These are phyloP conservation scores for Agapetus fuscipes DNA, from an alignment of 2,888 invertebrate genomes.

Conservation along the genomic window DNA sequence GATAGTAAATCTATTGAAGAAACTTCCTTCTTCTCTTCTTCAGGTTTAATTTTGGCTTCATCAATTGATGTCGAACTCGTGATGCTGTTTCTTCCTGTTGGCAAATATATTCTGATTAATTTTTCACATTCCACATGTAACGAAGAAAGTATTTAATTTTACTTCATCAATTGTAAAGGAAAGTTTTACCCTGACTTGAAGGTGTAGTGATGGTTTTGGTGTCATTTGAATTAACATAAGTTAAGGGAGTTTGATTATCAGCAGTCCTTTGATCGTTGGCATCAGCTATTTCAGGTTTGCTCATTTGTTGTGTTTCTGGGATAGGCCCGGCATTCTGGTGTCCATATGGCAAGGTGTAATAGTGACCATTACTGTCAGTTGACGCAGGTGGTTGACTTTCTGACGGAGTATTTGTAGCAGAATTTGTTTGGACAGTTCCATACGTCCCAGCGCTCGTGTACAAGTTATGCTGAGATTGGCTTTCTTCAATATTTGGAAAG, in stretches of 20 bases:
- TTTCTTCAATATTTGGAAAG: constrained; percentile 29
- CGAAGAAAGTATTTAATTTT: too few relatives aligned
- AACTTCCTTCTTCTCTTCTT: constrained; percentile 16
- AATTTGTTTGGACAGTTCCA: constrained; percentile 40
- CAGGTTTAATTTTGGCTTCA: constrained; percentile 13
- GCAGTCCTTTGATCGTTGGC: constrained; percentile 18
- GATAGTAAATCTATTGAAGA: constrained; percentile 63
- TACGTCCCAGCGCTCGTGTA: constrained; percentile 43
- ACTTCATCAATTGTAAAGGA: too few relatives aligned
- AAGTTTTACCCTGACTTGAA: constrained; percentile 13
- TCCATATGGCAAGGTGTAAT: constrained; percentile 40
- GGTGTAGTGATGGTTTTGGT: constrained; percentile 17
- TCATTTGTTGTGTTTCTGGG: constrained; percentile 17
- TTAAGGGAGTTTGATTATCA: constrained; percentile 23
- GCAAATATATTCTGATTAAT: too few relatives aligned
- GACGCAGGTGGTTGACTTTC: not conserved
- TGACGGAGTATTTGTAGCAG: constrained; percentile 30
- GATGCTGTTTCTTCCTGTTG: constrained; percentile 2
- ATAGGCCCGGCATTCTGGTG: constrained; percentile 33
- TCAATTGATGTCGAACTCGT: constrained; percentile 5
- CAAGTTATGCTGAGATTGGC: constrained; percentile 23
- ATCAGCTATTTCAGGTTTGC: too few relatives aligned
- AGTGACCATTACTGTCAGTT: constrained; percentile 26
- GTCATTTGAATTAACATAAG: constrained; percentile 29
- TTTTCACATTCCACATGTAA: too few relatives aligned